phyloP scores from a whole-genome alignment of 2,797 vertebrate genomes.

The Meda fulgida region DNA sequence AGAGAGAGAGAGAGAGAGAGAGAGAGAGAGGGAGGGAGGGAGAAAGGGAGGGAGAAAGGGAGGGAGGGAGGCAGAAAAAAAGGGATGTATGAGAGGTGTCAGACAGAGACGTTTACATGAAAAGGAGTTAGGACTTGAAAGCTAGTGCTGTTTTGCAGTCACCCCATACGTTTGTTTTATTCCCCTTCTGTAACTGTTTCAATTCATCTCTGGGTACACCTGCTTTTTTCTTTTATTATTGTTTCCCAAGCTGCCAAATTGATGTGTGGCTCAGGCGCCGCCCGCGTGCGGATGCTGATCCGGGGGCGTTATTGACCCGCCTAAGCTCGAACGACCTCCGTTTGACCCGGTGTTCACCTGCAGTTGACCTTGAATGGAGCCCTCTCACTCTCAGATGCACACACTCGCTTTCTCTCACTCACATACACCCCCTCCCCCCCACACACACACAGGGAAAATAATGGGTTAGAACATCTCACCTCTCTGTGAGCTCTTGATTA shows the following conservation, averaged over 20 bases:
- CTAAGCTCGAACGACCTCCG: conserved; percentile 87
- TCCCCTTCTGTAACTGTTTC: conserved; percentile 57
- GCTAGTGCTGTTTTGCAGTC: conserved; percentile 94
- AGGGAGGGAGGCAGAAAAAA: conserved; percentile 55
- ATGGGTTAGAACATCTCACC: conserved; percentile 20
- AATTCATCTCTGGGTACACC: conserved; percentile 9
- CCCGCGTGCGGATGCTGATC: conserved; percentile 84
- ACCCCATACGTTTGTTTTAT: conserved; percentile 89
- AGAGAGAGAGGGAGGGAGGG: no score
- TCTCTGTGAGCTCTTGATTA: conserved; percentile 85
- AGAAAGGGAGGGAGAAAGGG: no score
- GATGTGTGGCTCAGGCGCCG: conserved; percentile 80
- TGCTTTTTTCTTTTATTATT: conserved; percentile 83
- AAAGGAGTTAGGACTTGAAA: conserved; percentile 97
- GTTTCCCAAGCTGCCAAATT: conserved; percentile 80
- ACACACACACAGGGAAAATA: conserved; percentile 55
- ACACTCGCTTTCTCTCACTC: conserved; percentile 30
- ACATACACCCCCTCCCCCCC: conserved; percentile 50
- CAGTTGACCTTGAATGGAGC: conserved; percentile 96
- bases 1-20: conserved; percentile 23
- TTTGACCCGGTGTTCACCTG: conserved; percentile 95
- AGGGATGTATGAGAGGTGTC: conserved; percentile 95
- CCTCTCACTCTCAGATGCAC: conserved; percentile 65
- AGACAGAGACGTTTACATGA: conserved; percentile 97
- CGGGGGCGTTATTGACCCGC: conserved; percentile 94